Evolutionary conservation across 2,888 invertebrate species (phyloP), one percentile per base, ranked within the genome.

Genomic region (Tuta absoluta): DNA sequence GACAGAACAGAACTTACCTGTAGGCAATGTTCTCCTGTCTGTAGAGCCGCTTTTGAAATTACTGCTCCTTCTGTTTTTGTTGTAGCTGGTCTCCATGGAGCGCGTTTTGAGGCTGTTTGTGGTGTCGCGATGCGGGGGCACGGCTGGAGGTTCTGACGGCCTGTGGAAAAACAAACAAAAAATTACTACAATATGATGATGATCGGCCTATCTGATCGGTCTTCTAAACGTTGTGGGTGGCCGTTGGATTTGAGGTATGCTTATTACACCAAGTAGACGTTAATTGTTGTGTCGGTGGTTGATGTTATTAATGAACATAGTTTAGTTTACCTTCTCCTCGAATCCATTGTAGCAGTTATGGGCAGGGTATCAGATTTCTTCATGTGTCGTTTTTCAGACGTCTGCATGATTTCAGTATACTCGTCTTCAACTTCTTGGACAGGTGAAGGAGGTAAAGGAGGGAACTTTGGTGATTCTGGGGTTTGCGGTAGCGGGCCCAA

Each of bases 11-110:
- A 21, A 14, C 8, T 28, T 76, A 87, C 96, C 96, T 71, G 95
- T 94, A 4, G 96, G 95, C 71, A 96, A 84, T 24, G 96, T 96
- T 73, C 95, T 93, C 78, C 95, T 91, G 77, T 95, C 95, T 33
- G 94, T 89, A n/a, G 93, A 92, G 73, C 94, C 89, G 84, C 92
- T 82, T 85, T 93, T 90, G 77, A 94, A 91, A 73, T 88, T 84
- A 83, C 92, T 93, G 71, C 85, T 90, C 72, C 91, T 85, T 69
- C 93, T 92, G 72, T 93, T 92, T 78, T 93, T 93, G 69, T 93
- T 94, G 78, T 95, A 96, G 70, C 95, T 95, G 2, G 95, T 95
- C 80, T 97, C 96, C 95, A 97, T 96, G 8, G 96, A 96, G 76
- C 96, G 93, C 70, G 96, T 96, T 84, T 96, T 96, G 68, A 97